Base-by-base conservation (phyloP, 1,140 invertebrate species). In the Drosophila burlai region DNA sequence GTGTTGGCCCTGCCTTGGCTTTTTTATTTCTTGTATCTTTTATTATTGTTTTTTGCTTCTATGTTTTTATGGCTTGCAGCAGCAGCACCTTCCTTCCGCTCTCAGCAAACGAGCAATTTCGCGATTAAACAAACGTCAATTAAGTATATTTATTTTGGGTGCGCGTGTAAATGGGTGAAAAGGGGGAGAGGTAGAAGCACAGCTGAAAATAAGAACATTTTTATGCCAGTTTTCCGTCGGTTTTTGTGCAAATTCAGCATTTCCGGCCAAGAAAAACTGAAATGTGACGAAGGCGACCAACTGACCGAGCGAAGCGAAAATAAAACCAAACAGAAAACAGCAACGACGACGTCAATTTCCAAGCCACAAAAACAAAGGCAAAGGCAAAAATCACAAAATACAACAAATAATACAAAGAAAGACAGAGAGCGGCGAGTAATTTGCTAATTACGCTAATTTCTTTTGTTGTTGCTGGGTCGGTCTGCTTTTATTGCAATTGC, bases 391-490 rank as follows among this genome's bases (percentile, higher is more conserved):
- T 36, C 29, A 62, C 42, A 45, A 63, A 61, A 36, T 34, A 69
- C 34, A 59, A 55, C 21, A 4, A n/a, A 24, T 38, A 47, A 42
- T 26, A 60, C 40, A 55, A 65, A 72, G 31, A 76, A 46, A 42
- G 21, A 55, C 43, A 61, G 21, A 73, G 29, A 74, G 42, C 66
- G 67, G 46, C 84, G 81, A 83, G 83, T 87, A 87, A 87, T 87
- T 87, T 87, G 83, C 83, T 87, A 87, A 87, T 87, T 87, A 87
- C 83, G 83, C 83, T 89, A 87, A 87, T 87, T 87, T 87, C 83
- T 83, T 89, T 83, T 89, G 80, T 86, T 87, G 83, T 80, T 86
- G 83, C 69, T 71, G 65, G 46, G 46, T 50, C 46, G 47, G 63
- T 67, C 76, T 79, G 76, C 76, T 79, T 79, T 79, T 79, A 79